Percentiles rank a stretch among this genome's conserved stretches.
Evolutionary conservation across 2,888 invertebrate genomes (phyloP).

Genomic region (Drosophila buzzatii): DNA sequence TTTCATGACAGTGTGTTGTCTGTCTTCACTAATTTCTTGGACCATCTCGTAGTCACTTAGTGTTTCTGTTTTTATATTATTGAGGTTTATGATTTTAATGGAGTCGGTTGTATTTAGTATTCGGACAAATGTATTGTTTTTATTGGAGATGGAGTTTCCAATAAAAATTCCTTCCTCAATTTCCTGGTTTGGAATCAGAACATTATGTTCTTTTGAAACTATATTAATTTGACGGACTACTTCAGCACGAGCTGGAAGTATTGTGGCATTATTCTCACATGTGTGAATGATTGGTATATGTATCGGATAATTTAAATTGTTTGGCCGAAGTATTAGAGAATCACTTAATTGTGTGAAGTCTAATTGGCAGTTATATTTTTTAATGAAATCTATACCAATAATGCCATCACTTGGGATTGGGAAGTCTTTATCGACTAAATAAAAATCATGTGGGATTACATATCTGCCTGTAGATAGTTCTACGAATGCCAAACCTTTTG

Average conservation of each 20-base stretch:
- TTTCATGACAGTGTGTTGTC: too few relatives aligned
- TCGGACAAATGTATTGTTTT: neutral
- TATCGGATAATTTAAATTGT: neutral
- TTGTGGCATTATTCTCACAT: neutral
- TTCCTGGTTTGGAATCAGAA: neutral
- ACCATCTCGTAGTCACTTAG: too few relatives aligned
- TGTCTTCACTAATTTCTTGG: too few relatives aligned
- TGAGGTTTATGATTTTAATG: neutral
- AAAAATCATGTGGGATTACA: too few relatives aligned
- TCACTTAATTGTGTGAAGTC: neutral
- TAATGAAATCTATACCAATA: too few relatives aligned
- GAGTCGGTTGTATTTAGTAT: neutral
- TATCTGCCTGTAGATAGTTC: too few relatives aligned
- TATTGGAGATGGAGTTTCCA: neutral
- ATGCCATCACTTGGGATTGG: too few relatives aligned
- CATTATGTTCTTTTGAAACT: neutral
- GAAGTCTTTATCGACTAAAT: too few relatives aligned
- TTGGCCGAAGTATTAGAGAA: neutral
- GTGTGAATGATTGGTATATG: neutral
- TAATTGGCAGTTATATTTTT: neutral
- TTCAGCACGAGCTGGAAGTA: neutral
- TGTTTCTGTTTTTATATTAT: too few relatives aligned
- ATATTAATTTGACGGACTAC: conserved; percentile 1
- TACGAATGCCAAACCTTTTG: too few relatives aligned
- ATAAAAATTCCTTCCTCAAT: neutral